A percentile compares a stretch with the other conserved stretches of the same genome.
phyloP scores from a whole-genome alignment of 2,888 invertebrate species.

The Sussaba pulchella region DNA sequence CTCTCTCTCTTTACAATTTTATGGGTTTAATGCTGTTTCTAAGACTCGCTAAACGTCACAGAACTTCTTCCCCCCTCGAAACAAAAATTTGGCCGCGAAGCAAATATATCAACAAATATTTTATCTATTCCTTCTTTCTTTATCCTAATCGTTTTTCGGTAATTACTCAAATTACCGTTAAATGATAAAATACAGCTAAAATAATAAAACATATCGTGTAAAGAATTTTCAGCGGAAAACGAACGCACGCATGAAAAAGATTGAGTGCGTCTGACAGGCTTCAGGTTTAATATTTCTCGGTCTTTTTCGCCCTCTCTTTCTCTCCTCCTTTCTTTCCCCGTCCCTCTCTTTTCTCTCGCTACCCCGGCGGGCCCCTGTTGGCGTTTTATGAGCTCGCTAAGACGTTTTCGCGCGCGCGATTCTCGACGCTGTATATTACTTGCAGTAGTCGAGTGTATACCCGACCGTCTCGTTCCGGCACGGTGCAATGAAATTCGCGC shows the following conservation, averaged over 20 bases:
- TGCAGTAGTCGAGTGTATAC: slow-evolving; percentile 19
- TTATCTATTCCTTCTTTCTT: too few relatives aligned
- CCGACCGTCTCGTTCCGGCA: slow-evolving; percentile 37
- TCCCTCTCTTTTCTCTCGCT: slow-evolving; percentile 21
- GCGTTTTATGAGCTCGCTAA: slow-evolving; percentile 82
- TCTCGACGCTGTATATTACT: slow-evolving; percentile 75
- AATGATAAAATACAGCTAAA: too few relatives aligned
- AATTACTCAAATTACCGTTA: too few relatives aligned
- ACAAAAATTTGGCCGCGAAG: too few relatives aligned
- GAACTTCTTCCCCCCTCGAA: too few relatives aligned
- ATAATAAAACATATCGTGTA: not conserved
- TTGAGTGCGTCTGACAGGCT: slow-evolving; percentile 43
- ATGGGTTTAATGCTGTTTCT: too few relatives aligned
- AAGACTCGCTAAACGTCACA: too few relatives aligned
- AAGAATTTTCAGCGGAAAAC: not conserved
- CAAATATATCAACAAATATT: too few relatives aligned
- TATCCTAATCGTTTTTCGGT: too few relatives aligned
- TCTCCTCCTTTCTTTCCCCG: slow-evolving; percentile 17
- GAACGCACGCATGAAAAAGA: slow-evolving; percentile 42
- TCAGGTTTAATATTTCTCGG: slow-evolving; percentile 30
- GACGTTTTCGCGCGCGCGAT: slow-evolving; percentile 77
- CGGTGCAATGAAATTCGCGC: slow-evolving; percentile 37
- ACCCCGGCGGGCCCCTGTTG: slow-evolving; percentile 73
- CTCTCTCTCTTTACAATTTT: too few relatives aligned
- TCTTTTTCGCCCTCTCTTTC: slow-evolving; percentile 22